phyloP scores from a whole-genome alignment of 2,888 invertebrate genomes.

The Meloe dianella region DNA sequence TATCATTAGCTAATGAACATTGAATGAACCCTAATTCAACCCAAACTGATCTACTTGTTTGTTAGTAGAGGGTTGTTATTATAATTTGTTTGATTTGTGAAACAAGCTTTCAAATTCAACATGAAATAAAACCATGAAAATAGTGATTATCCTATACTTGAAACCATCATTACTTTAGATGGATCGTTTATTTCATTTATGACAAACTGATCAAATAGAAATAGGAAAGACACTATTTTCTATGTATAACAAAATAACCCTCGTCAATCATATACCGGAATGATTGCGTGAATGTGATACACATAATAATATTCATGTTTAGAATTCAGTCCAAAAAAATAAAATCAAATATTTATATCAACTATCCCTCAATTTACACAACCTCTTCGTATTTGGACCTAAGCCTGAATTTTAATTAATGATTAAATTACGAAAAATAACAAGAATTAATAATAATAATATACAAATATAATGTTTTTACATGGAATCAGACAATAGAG shows the following conservation, averaged over 20 bases:
- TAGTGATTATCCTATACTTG: constrained; percentile 38
- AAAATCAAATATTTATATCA: no score
- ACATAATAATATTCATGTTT: no score
- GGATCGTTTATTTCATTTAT: background rate
- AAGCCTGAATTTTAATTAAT: no score
- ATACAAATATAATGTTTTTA: background rate
- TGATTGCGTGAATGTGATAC: background rate
- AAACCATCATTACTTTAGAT: constrained; percentile 25
- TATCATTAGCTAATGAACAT: constrained; percentile 56
- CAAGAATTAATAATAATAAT: background rate
- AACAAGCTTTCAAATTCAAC: constrained; percentile 25
- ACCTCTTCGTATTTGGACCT: no score
- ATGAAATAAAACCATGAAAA: constrained; percentile 27
- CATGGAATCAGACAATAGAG: background rate
- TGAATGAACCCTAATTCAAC: constrained; percentile 53
- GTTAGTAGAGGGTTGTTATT: constrained; percentile 42
- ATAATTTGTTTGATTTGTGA: constrained; percentile 54
- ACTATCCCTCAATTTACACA: no score
- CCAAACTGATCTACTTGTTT: constrained; percentile 42
- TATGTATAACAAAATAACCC: background rate
- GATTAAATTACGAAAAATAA: no score
- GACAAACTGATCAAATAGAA: constrained; percentile 6
- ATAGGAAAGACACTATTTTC: background rate
- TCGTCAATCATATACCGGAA: background rate
- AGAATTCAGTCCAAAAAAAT: no score